Conservation (phyloP, 2,888 invertebrate species). For the Chirona hameri region DNA sequence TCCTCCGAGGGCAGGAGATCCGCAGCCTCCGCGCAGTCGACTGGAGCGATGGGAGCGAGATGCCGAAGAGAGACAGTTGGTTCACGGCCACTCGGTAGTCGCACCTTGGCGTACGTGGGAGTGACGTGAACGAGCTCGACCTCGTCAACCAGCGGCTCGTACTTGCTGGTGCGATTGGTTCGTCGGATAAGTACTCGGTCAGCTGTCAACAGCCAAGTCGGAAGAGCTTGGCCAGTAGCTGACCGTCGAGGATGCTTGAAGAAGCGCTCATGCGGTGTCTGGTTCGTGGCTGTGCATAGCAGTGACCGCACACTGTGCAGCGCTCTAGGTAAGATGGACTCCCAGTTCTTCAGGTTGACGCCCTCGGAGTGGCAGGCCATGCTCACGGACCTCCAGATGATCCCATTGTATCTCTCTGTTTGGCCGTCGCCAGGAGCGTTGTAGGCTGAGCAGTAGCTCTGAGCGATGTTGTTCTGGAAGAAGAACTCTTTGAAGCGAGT, state of each 20-base stretch:
- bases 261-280: constrained; percentile 31
- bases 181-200: constrained; percentile 23
- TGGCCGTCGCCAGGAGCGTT: constrained; percentile 30
- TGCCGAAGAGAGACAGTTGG: not conserved
- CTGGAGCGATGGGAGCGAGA: too few relatives aligned
- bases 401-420: constrained; percentile 27
- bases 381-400: not conserved
- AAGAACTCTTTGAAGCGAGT: constrained; percentile 6
- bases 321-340: constrained; percentile 26
- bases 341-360: constrained; percentile 27
- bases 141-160: constrained; percentile 3
- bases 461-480: not conserved
- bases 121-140: constrained; percentile 28
- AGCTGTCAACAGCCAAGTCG: constrained; percentile 28
- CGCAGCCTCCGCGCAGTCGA: too few relatives aligned
- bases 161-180: not conserved
- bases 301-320: constrained; percentile 30
- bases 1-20: too few relatives aligned
- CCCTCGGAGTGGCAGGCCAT: constrained; percentile 22
- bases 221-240: constrained; percentile 26
- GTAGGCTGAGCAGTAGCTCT: not conserved
- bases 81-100: not conserved
- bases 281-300: constrained; percentile 32
- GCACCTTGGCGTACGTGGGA: not conserved
- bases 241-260: constrained; percentile 13